Conservation (phyloP, 2,113 vertebrate species). For the Vulpes ferrilata region DNA sequence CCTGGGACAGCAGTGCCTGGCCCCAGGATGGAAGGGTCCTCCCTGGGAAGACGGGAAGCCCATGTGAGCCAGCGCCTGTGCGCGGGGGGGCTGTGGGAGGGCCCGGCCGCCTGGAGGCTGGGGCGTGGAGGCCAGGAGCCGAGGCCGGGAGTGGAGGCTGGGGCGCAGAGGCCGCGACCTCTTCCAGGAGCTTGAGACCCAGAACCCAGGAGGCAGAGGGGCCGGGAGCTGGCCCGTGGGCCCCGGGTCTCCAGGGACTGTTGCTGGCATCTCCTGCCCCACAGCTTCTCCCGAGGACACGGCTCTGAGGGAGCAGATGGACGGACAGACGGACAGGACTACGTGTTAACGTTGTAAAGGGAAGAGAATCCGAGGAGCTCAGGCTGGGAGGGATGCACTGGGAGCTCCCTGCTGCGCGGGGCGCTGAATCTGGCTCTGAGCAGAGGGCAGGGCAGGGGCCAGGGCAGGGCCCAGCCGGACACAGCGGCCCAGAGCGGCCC, state of each 20-base stretch:
- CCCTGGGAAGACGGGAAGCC: conserved; percentile 84
- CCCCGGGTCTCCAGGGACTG: too few relatives aligned
- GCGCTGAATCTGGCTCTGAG: background rate
- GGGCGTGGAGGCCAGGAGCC: too few relatives aligned
- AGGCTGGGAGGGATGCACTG: background rate
- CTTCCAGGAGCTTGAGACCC: background rate
- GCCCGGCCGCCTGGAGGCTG: too few relatives aligned
- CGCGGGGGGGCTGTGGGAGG: too few relatives aligned
- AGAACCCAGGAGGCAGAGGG: background rate
- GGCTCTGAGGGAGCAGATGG: too few relatives aligned
- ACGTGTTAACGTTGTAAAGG: background rate
- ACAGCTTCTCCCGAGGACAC: too few relatives aligned
- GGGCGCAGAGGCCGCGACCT: too few relatives aligned
- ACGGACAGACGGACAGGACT: background rate
- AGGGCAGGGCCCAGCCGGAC: background rate
- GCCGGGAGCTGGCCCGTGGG: too few relatives aligned
- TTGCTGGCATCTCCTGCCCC: too few relatives aligned
- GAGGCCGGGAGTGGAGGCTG: too few relatives aligned
- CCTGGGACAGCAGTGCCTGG: conserved; percentile 80
- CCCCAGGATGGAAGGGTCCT: conserved; percentile 87
- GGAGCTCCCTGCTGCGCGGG: background rate
- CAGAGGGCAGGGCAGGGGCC: background rate
- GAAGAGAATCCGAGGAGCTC: background rate
- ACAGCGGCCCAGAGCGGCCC: background rate
- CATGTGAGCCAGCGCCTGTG: background rate